Evolutionary conservation across 2,797 vertebrate genomes (phyloP), one percentile per base, ranked within the genome.

Genomic region (Anguilla megastoma): DNA sequence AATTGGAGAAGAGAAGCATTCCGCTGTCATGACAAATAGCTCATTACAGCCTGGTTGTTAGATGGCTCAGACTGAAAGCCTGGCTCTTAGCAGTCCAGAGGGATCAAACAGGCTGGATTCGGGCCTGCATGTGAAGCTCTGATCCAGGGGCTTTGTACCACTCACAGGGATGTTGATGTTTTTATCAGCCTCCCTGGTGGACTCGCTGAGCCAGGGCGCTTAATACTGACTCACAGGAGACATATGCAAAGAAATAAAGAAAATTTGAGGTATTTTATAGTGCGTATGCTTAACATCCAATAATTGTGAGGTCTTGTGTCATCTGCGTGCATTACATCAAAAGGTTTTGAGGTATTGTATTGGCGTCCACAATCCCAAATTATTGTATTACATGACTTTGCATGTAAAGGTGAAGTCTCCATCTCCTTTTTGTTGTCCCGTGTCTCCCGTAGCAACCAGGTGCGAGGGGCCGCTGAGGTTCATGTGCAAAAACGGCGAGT

Each of bases 401-500:
- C 66, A 69, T 45, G 41, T 24, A 63, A 69, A 45, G 16, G 36
- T 41, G 74, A 45, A 41, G 74, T 36, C 3, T 71, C 4, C 3
- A 21, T 76, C 3, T 76, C 71, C 14, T 36, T 12, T 7, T 33
- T 71, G 27, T 30, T 33, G 69, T 16, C 71, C 71, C 9, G 30
- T 45, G 92, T 93, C 92, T 94, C 90, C 92, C 94, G 91, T 95
- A 98, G 98, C 98, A 92, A 98, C 97, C 86, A 96, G 95, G 90
- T 99, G 98, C 90, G 97, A 98, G 92, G 97, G 97, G 85, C 97
- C 97, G 85, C 94, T 95, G 93, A 98, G 97, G 95, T 99, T 99
- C 94, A 97, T 97, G 93, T 99, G 98, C 94, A 97, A 96, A 93
- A 99, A 97, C 87, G 98, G 98, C 83, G 98, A 99, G 95, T 99